Conservation (phyloP, 2,888 invertebrate genomes). For the Omphaloscelis lunosa region DNA sequence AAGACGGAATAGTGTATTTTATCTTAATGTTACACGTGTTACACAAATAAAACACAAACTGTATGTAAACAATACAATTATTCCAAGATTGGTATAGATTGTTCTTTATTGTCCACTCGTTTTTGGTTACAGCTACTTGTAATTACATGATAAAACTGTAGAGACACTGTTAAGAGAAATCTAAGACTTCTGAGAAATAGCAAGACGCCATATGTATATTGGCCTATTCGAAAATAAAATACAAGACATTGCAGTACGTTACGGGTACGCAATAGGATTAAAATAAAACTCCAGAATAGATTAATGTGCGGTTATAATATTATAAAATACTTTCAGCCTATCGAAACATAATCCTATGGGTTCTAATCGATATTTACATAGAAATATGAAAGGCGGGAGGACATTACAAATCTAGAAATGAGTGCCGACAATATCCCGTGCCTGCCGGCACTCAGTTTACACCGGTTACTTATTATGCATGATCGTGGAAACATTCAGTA, state of each 20-base stretch:
- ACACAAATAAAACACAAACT: conserved; percentile 58
- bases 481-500: conserved; percentile 69
- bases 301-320: conserved; percentile 88
- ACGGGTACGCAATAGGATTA: conserved; percentile 52
- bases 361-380: conserved; percentile 88
- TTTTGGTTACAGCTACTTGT: conserved; percentile 63
- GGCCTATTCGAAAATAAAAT: conserved; percentile 38
- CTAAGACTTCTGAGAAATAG: conserved; percentile 52
- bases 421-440: conserved; percentile 70
- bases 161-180: conserved; percentile 42
- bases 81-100: conserved; percentile 61
- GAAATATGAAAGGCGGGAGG: conserved; percentile 83
- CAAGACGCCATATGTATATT: conserved; percentile 25
- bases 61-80: conserved; percentile 64
- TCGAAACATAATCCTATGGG: conserved; percentile 88
- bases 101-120: conserved; percentile 61
- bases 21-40: conserved; percentile 21
- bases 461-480: conserved; percentile 73
- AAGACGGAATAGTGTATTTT: conserved; percentile 7
- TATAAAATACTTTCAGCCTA: conserved; percentile 90
- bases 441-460: conserved; percentile 67
- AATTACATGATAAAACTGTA: conserved; percentile 52
- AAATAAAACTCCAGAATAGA: conserved; percentile 74
- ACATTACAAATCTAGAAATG: conserved; percentile 76
- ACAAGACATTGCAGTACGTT: conserved; percentile 40